Evolutionary conservation across 2,113 vertebrate species (phyloP).

Genomic region (Urocitellus parryii): DNA sequence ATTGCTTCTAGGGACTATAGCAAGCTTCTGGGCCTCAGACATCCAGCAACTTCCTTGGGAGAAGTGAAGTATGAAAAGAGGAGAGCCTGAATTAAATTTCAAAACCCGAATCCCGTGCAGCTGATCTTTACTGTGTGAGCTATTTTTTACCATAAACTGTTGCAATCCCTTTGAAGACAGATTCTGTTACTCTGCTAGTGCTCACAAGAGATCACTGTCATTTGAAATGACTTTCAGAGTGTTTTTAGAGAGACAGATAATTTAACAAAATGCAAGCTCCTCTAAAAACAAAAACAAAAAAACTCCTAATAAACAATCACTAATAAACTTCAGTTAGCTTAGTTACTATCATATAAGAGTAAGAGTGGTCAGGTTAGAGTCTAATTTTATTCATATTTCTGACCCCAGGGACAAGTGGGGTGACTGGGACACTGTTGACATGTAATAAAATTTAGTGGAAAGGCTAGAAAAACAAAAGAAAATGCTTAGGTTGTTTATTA

Average conservation of each 20-base stretch:
- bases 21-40: neutral
- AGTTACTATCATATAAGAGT: neutral
- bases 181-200: neutral
- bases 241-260: neutral
- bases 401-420: neutral
- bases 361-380: neutral
- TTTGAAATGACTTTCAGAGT: neutral
- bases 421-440: neutral
- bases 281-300: neutral
- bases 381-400: neutral
- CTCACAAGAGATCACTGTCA: neutral
- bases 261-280: neutral
- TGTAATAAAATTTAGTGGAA: neutral
- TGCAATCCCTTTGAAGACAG: neutral
- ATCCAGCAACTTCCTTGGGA: constrained; percentile 19
- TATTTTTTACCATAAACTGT: neutral
- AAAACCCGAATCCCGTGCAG: neutral
- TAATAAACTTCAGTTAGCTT: neutral
- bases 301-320: neutral
- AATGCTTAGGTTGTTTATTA: neutral
- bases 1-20: neutral
- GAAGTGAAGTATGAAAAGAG: neutral
- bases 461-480: constrained; percentile 26
- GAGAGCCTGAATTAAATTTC: neutral
- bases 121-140: neutral